Base-by-base conservation (phyloP, 2,113 vertebrate genomes). In the Melanerpes formicivorus region DNA sequence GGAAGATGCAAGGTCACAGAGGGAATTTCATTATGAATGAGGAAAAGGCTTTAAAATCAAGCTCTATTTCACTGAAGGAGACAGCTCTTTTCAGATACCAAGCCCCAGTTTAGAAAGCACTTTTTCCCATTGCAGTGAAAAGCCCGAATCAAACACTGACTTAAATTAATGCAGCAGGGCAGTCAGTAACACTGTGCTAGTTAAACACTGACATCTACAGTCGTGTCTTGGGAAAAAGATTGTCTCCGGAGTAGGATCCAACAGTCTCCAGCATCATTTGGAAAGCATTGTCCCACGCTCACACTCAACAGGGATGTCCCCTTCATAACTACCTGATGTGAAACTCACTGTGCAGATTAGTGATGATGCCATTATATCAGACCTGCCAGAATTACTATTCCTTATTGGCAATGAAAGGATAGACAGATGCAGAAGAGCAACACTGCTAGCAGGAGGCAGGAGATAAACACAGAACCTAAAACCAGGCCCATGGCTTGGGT, bases 161-260 rank as follows among this genome's bases (percentile, higher is more conserved):
- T 96, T 79, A 93, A 74, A 90, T 88, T 58, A 93, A 76, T 30
- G 71, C 84, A 21, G 95, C 70, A 92, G 56, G 27, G 22, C 77
- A 37, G 80, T 4, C 18, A 62, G 30, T 3, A 80, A 70, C 62
- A 64, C 69, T 96, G 95, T 2, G 22, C 96, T 87, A 97, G 97
- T 97, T 97, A 92, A 98, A 98, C 94, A 97, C 96, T 98, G 98
- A 97, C 98, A 98, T 97, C 98, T 98, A 97, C 95, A 97, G 98
- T 93, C 94, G 4, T 42, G 73, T 94, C 81, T 91, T 46, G 90
- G 82, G 84, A 96, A 94, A 72, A 64, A 44, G 11, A 18, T 23
- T 12, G 71, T 59, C 84, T 90, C 59, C 60, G 69, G 55, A 83
- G 66, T 2, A 44, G 65, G 48, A 91, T 70, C 27, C 59, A 42